Evolutionary conservation across 2,113 vertebrate genomes (phyloP), one percentile per base, ranked within the genome.

Genomic region (Tupaia tana): DNA sequence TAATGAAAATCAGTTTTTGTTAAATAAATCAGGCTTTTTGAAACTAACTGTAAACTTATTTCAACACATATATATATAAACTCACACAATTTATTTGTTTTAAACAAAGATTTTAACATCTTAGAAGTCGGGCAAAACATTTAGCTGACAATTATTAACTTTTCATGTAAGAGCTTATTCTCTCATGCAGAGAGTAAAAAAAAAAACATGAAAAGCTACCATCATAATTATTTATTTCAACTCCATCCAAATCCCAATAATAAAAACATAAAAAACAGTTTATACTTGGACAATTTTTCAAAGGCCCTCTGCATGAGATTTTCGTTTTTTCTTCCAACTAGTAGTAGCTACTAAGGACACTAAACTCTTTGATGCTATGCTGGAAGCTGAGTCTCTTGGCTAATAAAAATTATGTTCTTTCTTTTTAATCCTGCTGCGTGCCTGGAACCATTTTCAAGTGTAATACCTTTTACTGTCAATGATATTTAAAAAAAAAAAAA

Each of bases 261-360:
- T 93, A 90, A 94, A 94, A 91, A 66, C 92, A 95, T 78, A 24
- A 84, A 24, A 84, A 61, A 73, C 19, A 29, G 81, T 58, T 91
- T 73, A 64, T 24, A 80, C 74, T 92, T 92, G 84, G 93, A 83
- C 12, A 73, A 83, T 24, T 85, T 87, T 96, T 92, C 90, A 88
- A 96, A 94, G 92, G 69, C 63, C 93, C 70, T 43, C 66, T n/a
- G 13, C 59, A 14, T 10, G 16, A 90, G 74, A 64, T 54, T 83
- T 77, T 12, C 31, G n/a, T 13, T 29, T 90, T 79, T 59, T 59
- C 61, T 67, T 94, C 66, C 71, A 86, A 79, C 56, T 22, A 69
- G 70, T 0, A 66, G 84, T 79, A 86, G 75, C 61, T 85, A 67
- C 63, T 73, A 24, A 14, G 69, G 73, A 69, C 27, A 13, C n/a